A percentile compares a stretch with the other conserved stretches of the same genome.
Evolutionary conservation across 2,888 invertebrate species (phyloP).

Genomic region (Poecilus cupreus): DNA sequence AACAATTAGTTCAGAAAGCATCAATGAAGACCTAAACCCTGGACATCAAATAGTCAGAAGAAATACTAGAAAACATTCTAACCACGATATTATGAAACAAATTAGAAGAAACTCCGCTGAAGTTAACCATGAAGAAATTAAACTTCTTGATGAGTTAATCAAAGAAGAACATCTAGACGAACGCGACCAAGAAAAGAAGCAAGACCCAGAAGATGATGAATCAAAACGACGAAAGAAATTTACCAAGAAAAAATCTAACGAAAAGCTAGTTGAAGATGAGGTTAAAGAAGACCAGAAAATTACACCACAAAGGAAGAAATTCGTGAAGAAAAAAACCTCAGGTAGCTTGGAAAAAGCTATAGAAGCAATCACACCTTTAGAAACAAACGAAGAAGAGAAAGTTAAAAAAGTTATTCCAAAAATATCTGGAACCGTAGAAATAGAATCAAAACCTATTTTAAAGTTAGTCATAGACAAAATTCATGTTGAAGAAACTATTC

Average conservation of each 20-base stretch:
- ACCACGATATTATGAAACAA: conserved; percentile 68
- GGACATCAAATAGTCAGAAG: conserved; percentile 73
- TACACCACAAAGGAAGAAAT: conserved; percentile 63
- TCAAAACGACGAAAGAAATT: conserved; percentile 68
- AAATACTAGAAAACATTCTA: conserved; percentile 68
- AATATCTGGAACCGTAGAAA: conserved; percentile 76
- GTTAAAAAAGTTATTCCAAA: conserved; percentile 73
- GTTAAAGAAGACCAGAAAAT: conserved; percentile 56
- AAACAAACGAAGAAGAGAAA: not conserved
- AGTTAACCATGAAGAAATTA: conserved; percentile 76
- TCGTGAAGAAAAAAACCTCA: conserved; percentile 66
- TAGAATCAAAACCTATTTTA: conserved; percentile 73
- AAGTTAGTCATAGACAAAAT: conserved; percentile 77
- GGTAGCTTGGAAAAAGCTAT: conserved; percentile 71
- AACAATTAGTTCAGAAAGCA: conserved; percentile 74
- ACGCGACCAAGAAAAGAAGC: conserved; percentile 68
- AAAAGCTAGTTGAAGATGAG: conserved; percentile 63
- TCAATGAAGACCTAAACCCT: conserved; percentile 75
- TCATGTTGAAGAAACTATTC: conserved; percentile 77
- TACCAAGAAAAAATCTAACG: conserved; percentile 67
- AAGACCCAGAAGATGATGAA: conserved; percentile 66
- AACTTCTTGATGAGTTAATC: conserved; percentile 75
- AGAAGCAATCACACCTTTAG: conserved; percentile 71
- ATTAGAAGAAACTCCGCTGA: conserved; percentile 77
- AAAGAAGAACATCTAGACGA: conserved; percentile 76